Conservation (phyloP, 1,140 invertebrate species). For the Macrosteles quadrilineatus region DNA sequence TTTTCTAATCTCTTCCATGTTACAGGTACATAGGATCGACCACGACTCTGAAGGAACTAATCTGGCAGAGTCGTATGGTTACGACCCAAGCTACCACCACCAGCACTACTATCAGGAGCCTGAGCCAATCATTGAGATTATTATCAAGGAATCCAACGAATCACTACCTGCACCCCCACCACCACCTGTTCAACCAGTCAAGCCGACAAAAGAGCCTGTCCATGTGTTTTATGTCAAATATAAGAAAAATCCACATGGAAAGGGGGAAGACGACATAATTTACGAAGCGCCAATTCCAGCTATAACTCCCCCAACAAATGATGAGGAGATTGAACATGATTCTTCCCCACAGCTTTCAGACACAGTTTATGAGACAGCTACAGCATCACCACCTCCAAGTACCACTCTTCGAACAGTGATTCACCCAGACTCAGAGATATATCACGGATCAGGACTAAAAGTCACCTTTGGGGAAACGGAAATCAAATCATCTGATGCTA, state of each 20-base stretch:
- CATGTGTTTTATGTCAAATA: constrained; percentile 90
- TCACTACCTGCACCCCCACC: constrained; percentile 66
- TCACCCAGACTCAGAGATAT: constrained; percentile 77
- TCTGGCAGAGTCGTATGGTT: constrained; percentile 27
- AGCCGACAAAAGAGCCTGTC: constrained; percentile 61
- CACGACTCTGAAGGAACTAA: constrained; percentile 17
- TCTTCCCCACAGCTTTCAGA: constrained; percentile 44
- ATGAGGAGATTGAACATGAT: constrained; percentile 31
- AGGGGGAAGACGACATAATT: constrained; percentile 59
- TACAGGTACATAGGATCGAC: constrained; percentile 17
- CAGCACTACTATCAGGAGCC: constrained; percentile 73
- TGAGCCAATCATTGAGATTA: constrained; percentile 88
- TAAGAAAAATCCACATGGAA: constrained; percentile 64
- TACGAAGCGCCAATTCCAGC: constrained; percentile 77
- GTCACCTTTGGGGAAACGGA: constrained; percentile 41
- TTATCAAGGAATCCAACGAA: constrained; percentile 86
- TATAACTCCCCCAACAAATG: constrained; percentile 62
- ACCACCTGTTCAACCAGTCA: constrained; percentile 50
- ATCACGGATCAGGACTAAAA: constrained; percentile 54
- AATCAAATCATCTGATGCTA: constrained; percentile 26
- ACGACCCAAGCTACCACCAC: constrained; percentile 27
- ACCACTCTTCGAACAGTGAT: constrained; percentile 82
- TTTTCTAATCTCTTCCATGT: too few species aligned
- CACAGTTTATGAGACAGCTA: constrained; percentile 38
- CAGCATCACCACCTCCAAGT: constrained; percentile 56